Conservation (phyloP, 2,113 vertebrate genomes). For the Nymphicus hollandicus region DNA sequence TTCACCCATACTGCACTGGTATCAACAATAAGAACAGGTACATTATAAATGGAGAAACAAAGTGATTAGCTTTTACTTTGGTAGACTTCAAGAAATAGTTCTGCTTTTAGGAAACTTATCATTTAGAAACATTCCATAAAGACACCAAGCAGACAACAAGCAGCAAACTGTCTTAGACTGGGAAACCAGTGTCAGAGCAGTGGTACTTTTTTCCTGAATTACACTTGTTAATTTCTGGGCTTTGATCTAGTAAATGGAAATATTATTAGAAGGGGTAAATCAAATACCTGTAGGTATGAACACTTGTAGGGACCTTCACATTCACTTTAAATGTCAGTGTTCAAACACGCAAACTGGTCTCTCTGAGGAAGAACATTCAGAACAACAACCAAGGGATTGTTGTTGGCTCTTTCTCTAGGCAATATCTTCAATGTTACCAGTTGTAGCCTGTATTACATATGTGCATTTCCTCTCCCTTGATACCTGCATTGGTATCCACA, state of each 20-base stretch:
- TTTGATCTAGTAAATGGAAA: not conserved
- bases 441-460: not conserved
- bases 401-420: not conserved
- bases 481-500: fast-evolving
- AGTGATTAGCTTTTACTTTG: not conserved
- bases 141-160: not conserved
- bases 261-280: not conserved
- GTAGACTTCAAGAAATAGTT: not conserved
- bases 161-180: not conserved
- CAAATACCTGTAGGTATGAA: not conserved
- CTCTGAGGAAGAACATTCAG: not conserved
- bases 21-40: not conserved
- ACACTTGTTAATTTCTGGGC: not conserved
- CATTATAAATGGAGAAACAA: not conserved
- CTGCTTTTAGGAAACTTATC: not conserved
- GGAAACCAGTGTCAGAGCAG: not conserved
- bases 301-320: not conserved
- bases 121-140: not conserved
- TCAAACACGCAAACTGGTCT: not conserved
- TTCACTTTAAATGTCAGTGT: not conserved
- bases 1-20: not conserved
- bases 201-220: not conserved
- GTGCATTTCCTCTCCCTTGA: not conserved
- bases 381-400: not conserved
- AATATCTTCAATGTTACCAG: not conserved